A percentile compares a stretch with the other conserved stretches of the same genome.
Evolutionary conservation across 2,113 vertebrate species (phyloP).

Genomic region (Hypomesus transpacificus): DNA sequence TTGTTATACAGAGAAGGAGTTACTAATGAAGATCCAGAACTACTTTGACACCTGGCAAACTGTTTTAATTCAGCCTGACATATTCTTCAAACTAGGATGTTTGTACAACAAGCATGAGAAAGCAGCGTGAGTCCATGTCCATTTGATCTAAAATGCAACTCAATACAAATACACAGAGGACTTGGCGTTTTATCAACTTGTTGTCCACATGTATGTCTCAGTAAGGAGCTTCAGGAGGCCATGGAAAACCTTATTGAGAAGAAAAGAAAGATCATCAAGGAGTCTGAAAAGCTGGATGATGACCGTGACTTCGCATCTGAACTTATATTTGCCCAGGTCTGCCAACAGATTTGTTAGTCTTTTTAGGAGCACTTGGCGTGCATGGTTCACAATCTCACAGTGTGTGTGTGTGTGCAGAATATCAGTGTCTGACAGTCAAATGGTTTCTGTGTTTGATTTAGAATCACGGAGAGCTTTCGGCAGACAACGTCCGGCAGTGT

Average conservation of each 20-base stretch:
- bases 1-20: conserved; percentile 74
- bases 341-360: background rate
- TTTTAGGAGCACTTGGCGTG: background rate
- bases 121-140: conserved; percentile 78
- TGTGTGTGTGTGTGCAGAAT: too few relatives aligned
- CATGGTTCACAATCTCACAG: background rate
- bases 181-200: background rate
- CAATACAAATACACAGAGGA: background rate
- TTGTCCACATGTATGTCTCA: conserved; percentile 42
- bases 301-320: conserved; percentile 89
- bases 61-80: conserved; percentile 88
- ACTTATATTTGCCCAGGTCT: conserved; percentile 91
- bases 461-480: conserved; percentile 86
- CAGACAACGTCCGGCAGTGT: conserved; percentile 88
- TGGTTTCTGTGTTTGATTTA: conserved; percentile 40
- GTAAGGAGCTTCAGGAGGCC: conserved; percentile 84
- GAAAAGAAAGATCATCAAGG: conserved; percentile 78
- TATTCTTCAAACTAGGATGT: conserved; percentile 92
- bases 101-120: conserved; percentile 83
- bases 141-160: background rate
- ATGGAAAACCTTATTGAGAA: conserved; percentile 81
- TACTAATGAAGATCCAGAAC: conserved; percentile 86
- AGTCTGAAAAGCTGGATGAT: conserved; percentile 83
- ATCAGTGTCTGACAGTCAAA: too few relatives aligned
- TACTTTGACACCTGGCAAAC: conserved; percentile 95